phyloP scores from a whole-genome alignment of 2,888 invertebrate species.

The Cordilura impudica region DNA sequence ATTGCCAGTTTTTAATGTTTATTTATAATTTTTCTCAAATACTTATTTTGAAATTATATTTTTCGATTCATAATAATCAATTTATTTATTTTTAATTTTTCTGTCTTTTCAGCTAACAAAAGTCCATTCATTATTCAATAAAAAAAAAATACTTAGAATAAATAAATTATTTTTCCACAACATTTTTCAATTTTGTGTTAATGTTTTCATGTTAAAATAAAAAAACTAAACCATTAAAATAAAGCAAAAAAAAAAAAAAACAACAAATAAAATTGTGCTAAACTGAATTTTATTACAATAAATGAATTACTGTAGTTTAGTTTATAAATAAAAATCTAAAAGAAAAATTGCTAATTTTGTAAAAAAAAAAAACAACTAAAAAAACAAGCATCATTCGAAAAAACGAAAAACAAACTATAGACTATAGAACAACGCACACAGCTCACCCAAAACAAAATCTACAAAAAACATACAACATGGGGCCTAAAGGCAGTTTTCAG shows the following conservation, averaged over 20 bases:
- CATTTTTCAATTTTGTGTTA: neutral
- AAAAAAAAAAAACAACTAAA: constrained; percentile 30
- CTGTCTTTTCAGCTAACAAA: constrained; percentile 26
- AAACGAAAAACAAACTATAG: constrained; percentile 3
- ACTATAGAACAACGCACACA: constrained; percentile 8
- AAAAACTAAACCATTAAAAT: no score
- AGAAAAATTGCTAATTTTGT: constrained; percentile 15
- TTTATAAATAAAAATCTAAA: constrained; percentile 40
- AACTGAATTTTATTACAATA: constrained; percentile 9
- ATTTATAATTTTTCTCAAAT: no score
- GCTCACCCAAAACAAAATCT: constrained; percentile 4
- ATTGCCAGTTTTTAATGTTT: no score
- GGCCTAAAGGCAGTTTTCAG: constrained; percentile 52
- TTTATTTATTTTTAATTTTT: neutral
- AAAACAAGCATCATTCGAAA: constrained; percentile 14
- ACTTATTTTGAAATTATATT: no score
- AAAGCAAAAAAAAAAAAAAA: no score
- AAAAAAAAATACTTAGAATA: neutral
- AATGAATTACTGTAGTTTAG: constrained; percentile 24
- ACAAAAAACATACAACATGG: constrained; percentile 46
- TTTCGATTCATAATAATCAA: neutral
- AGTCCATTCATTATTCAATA: no score
- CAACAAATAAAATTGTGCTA: constrained; percentile 30
- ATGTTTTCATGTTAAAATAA: neutral
- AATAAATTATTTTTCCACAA: neutral